Evolutionary conservation across 2,797 vertebrate genomes (phyloP).

Genomic region (Tapera naevia): DNA sequence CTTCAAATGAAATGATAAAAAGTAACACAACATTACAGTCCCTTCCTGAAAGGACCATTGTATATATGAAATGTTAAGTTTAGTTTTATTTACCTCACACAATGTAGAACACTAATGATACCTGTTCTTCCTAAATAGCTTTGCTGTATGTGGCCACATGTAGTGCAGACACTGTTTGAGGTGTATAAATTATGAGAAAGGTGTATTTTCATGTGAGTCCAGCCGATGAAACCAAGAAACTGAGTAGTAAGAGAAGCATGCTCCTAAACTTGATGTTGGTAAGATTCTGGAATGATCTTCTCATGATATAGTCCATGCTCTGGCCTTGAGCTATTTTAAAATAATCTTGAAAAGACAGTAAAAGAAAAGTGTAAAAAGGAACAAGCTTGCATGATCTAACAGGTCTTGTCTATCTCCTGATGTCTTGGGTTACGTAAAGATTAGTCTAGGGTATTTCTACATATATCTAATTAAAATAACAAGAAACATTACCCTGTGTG

Average conservation of each 20-base stretch:
- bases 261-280: neutral
- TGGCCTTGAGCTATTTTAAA: neutral
- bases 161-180: neutral
- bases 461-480: constrained; percentile 8
- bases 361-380: neutral
- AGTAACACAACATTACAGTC: neutral
- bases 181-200: neutral
- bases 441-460: neutral
- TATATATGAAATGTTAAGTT: neutral
- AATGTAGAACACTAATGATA: neutral
- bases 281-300: neutral
- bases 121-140: neutral
- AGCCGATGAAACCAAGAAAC: neutral
- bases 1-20: neutral
- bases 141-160: neutral
- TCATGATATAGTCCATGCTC: neutral
- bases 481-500: neutral
- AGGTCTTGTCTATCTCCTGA: neutral
- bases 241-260: neutral
- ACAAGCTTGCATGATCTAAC: neutral
- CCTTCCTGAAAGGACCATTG: neutral
- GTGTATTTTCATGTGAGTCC: neutral
- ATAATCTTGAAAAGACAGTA: neutral
- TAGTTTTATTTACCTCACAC: neutral
- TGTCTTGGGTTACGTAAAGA: neutral